Evolutionary conservation across 30 jellyfish, hydroid and myxozoan species (phyloP).

Genomic region (Chrysaora quinquecirrha): DNA sequence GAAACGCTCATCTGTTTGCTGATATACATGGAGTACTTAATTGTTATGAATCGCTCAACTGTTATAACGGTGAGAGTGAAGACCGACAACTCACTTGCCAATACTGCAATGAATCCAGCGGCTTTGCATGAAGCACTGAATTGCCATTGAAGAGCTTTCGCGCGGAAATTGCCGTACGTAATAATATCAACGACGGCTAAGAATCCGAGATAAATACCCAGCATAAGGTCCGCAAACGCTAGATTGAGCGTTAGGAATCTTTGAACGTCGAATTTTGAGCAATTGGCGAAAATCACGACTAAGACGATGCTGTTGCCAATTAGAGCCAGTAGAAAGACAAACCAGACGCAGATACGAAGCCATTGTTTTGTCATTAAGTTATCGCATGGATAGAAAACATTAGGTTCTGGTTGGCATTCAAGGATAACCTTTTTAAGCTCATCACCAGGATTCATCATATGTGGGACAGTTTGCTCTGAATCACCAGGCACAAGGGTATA

Average conservation of each 20-base stretch:
- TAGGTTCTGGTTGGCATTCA: conserved; percentile 84
- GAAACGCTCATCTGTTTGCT: conserved; percentile 64
- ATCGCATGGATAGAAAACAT: conserved; percentile 98
- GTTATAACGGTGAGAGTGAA: conserved; percentile 86
- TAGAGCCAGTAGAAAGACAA: conserved; percentile 88
- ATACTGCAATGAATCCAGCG: conserved; percentile 96
- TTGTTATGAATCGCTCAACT: conserved; percentile 85
- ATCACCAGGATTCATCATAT: not conserved
- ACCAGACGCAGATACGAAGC: conserved; percentile 97
- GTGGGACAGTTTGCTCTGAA: conserved; percentile 6
- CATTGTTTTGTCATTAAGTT: conserved; percentile 92
- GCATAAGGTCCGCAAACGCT: conserved; percentile 90
- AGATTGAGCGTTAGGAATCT: conserved; percentile 83
- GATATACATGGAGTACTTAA: conserved; percentile 83
- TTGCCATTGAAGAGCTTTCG: conserved; percentile 97
- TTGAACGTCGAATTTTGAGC: conserved; percentile 88
- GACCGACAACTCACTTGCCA: conserved; percentile 92
- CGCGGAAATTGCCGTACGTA: conserved; percentile 94
- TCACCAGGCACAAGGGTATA: conserved; percentile 25
- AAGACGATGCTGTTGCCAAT: conserved; percentile 87
- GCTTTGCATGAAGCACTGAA: conserved; percentile 84
- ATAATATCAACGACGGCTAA: conserved; percentile 80
- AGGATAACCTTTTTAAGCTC: not conserved
- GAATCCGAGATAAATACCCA: conserved; percentile 85
- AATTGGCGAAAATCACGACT: conserved; percentile 70